Percentiles rank a stretch among this genome's conserved stretches.
These are phyloP conservation scores for Leuciscus waleckii DNA, from an alignment of 2,797 vertebrate species.

Conservation along the genomic window DNA sequence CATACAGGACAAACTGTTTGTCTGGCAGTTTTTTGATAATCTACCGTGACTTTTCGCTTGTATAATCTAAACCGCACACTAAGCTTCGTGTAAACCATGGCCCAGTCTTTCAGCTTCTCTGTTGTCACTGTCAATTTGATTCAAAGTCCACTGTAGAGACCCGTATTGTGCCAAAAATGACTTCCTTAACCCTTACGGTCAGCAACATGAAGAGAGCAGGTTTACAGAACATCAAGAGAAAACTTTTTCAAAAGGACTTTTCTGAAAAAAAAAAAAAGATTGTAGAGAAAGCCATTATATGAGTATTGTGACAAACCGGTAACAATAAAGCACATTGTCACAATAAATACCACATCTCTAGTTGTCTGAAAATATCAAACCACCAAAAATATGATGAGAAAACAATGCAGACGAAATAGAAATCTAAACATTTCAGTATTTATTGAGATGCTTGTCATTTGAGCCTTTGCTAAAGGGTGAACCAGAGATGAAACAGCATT, in stretches of 20 bases:
- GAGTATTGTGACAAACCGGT: constrained; percentile 6
- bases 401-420: constrained; percentile 32
- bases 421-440: constrained; percentile 58
- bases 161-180: constrained; percentile 44
- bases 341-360: constrained; percentile 10
- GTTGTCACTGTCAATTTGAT: constrained; percentile 48
- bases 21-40: constrained; percentile 29
- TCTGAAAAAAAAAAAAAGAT: neutral
- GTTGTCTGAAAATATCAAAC: constrained; percentile 7
- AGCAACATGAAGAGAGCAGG: constrained; percentile 58
- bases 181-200: constrained; percentile 65
- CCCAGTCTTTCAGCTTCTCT: constrained; percentile 23
- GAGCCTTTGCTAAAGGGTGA: constrained; percentile 56
- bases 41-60: constrained; percentile 32
- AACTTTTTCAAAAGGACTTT: constrained; percentile 26
- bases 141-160: constrained; percentile 35
- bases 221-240: constrained; percentile 38
- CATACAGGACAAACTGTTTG: constrained; percentile 17
- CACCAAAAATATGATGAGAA: constrained; percentile 13
- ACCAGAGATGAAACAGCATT: constrained; percentile 35
- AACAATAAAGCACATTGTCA: constrained; percentile 19
- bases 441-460: constrained; percentile 32
- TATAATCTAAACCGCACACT: constrained; percentile 42
- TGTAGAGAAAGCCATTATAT: constrained; percentile 12
- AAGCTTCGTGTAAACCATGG: constrained; percentile 43